phyloP scores from a whole-genome alignment of 1,140 invertebrate genomes.

The Meloidogyne chitwoodi region DNA sequence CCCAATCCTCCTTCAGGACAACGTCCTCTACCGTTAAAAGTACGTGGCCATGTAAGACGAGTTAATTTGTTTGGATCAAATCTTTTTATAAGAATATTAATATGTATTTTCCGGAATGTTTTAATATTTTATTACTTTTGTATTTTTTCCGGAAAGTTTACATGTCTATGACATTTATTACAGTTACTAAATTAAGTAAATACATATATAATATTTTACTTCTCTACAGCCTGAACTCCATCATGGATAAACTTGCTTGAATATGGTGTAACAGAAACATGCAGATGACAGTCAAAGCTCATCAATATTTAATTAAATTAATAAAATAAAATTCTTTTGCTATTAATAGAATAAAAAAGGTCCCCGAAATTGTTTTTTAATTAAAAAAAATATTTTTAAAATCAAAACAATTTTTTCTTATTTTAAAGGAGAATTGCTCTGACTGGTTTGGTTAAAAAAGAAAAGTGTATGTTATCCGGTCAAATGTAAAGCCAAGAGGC shows the following conservation, averaged over 20 bases:
- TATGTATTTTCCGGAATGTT: background rate
- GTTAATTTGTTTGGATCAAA: constrained; percentile 4
- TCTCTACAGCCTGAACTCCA: constrained; percentile 10
- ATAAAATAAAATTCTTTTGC: background rate
- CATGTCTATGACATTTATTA: too few relatives aligned
- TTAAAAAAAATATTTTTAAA: background rate
- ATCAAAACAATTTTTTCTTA: background rate
- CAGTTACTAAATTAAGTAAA: too few relatives aligned
- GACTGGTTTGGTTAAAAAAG: background rate
- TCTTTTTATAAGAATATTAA: background rate
- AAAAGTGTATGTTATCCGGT: background rate
- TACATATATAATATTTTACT: too few relatives aligned
- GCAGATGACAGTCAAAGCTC: constrained; percentile 14
- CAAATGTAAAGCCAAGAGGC: background rate
- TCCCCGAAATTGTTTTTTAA: background rate
- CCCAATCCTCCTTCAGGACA: constrained; percentile 21
- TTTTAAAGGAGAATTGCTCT: background rate
- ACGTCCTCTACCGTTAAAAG: constrained; percentile 6
- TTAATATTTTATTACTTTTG: background rate
- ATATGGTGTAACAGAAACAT: constrained; percentile 19
- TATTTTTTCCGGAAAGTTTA: background rate
- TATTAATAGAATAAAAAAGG: too few relatives aligned
- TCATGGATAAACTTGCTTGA: background rate
- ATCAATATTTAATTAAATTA: background rate
- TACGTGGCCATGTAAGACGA: constrained; percentile 9